These are phyloP conservation scores for Halictus rubicundus DNA, from an alignment of 1,140 invertebrate species.

Conservation along the genomic window DNA sequence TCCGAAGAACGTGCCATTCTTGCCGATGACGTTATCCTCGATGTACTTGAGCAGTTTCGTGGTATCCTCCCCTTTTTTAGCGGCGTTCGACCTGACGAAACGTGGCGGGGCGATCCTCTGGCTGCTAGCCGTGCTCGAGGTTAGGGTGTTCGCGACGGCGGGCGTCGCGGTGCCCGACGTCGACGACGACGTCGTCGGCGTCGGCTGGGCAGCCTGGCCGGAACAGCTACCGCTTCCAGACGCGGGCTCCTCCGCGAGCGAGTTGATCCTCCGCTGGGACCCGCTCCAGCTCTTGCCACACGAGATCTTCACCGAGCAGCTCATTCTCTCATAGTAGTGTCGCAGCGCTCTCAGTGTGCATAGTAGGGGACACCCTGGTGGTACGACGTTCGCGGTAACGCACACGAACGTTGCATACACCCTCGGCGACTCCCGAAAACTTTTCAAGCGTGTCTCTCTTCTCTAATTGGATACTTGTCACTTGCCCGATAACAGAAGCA, in stretches of 20 bases:
- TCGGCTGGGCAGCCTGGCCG: slow-evolving; percentile 20
- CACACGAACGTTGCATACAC: slow-evolving; percentile 21
- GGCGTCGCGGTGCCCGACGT: slow-evolving; percentile 7
- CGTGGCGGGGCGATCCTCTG: slow-evolving; percentile 63
- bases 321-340: slow-evolving; percentile 76
- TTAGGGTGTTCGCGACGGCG: slow-evolving; percentile 4
- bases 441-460: neutral
- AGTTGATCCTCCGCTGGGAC: slow-evolving; percentile 75
- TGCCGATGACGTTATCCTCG: slow-evolving; percentile 90
- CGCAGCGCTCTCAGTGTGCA: slow-evolving; percentile 48
- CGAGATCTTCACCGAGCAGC: slow-evolving; percentile 78
- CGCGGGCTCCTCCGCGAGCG: slow-evolving; percentile 73
- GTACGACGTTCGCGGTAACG: slow-evolving; percentile 26
- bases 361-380: slow-evolving; percentile 39
- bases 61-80: slow-evolving; percentile 84
- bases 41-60: slow-evolving; percentile 88
- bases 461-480: neutral
- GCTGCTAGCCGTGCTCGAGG: neutral
- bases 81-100: slow-evolving; percentile 72
- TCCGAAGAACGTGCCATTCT: slow-evolving; percentile 88
- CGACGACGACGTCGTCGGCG: neutral
- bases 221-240: slow-evolving; percentile 24
- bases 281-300: slow-evolving; percentile 75
- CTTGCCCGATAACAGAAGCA: slow-evolving; percentile 3
- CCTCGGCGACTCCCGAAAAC: too few species aligned